A percentile compares a stretch with the other conserved stretches of the same genome.
Evolutionary conservation across 2,113 vertebrate species (phyloP).

Genomic region (Aleadryas rufinucha): DNA sequence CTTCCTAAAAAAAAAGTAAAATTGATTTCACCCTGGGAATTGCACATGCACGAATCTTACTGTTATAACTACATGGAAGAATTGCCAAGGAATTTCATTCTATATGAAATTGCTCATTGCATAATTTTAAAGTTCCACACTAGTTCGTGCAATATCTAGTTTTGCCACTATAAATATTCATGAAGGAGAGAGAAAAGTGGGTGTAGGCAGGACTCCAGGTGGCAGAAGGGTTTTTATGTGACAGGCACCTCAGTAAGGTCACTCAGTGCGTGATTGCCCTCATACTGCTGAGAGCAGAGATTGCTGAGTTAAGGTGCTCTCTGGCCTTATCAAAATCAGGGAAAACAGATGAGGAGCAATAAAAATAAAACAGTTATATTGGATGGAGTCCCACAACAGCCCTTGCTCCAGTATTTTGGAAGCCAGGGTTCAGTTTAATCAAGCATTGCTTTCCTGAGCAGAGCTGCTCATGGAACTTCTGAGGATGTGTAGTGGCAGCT

Average conservation of each 20-base stretch:
- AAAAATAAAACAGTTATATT: background rate
- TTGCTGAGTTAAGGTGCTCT: background rate
- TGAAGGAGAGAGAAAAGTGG: background rate
- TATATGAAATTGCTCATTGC: background rate
- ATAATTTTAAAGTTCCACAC: background rate
- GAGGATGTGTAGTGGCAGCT: background rate
- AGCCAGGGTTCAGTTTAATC: background rate
- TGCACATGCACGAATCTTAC: background rate
- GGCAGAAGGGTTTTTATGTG: background rate
- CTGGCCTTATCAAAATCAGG: background rate
- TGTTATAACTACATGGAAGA: background rate
- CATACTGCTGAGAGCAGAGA: background rate
- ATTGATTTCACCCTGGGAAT: background rate
- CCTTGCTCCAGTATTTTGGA: background rate
- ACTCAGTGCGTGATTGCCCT: background rate
- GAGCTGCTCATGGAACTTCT: background rate
- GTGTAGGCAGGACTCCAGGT: background rate
- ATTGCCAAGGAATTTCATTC: background rate
- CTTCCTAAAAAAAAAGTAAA: background rate
- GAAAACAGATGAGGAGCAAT: background rate
- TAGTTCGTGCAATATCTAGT: background rate
- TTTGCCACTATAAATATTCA: background rate
- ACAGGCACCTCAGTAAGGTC: background rate
- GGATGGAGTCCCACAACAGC: background rate
- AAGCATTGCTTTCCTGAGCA: background rate